These are phyloP conservation scores for Neosilurus mollespiculum DNA, from an alignment of 2,797 vertebrate species.

Conservation along the genomic window DNA sequence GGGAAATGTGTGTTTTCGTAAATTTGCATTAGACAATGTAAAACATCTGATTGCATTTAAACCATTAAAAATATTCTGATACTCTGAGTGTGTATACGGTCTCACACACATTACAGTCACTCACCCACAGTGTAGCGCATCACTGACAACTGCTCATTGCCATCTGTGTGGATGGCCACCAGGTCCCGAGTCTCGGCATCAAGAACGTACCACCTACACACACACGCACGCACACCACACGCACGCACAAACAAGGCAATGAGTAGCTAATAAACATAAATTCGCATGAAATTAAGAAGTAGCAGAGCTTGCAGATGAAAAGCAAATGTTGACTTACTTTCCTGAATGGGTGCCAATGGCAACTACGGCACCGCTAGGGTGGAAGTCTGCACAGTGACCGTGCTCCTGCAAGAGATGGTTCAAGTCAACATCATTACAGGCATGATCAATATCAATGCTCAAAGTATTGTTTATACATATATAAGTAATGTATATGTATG, in stretches of 20 bases:
- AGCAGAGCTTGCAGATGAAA: neutral
- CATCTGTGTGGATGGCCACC: conserved; percentile 95
- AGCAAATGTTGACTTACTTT: conserved; percentile 76
- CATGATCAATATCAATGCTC: neutral
- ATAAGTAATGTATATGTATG: too few species aligned
- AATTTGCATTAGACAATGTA: neutral
- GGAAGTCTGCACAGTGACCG: conserved; percentile 97
- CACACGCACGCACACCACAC: neutral
- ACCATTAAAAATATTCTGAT: neutral
- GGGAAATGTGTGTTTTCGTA: neutral
- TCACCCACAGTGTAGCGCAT: conserved; percentile 93
- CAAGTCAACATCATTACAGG: neutral
- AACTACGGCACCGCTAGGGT: conserved; percentile 92
- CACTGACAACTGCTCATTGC: conserved; percentile 95
- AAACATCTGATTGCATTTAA: neutral
- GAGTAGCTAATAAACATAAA: neutral
- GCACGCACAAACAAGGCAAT: neutral
- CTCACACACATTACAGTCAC: conserved; percentile 51
- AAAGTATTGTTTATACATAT: too few species aligned
- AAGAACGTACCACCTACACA: conserved; percentile 91
- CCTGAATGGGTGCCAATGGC: conserved; percentile 96
- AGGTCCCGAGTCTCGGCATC: conserved; percentile 94
- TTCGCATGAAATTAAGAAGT: neutral
- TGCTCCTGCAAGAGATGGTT: conserved; percentile 78
- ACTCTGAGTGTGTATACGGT: neutral